These are phyloP conservation scores for Poeciliopsis turrubarensis DNA, from an alignment of 2,113 vertebrate genomes.

Conservation along the genomic window DNA sequence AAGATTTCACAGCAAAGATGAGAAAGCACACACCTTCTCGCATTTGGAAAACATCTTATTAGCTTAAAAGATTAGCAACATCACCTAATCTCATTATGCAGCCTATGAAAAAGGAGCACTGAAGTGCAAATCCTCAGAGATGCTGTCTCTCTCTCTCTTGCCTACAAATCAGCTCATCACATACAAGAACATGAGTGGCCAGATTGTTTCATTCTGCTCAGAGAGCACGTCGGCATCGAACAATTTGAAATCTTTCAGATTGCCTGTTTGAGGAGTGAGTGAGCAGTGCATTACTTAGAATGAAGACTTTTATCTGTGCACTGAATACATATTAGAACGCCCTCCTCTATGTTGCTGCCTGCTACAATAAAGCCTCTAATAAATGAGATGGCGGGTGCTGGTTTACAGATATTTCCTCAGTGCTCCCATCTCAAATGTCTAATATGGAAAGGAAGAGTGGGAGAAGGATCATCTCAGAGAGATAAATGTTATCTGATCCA, in stretches of 20 bases:
- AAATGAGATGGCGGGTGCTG: slow-evolving; percentile 66
- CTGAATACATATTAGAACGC: slow-evolving; percentile 66
- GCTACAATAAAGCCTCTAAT: slow-evolving; percentile 72
- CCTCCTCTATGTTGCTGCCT: slow-evolving; percentile 52
- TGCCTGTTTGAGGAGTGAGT: slow-evolving; percentile 53
- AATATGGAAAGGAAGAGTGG: slow-evolving; percentile 68
- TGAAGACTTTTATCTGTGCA: slow-evolving; percentile 65
- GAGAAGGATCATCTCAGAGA: slow-evolving; percentile 63
- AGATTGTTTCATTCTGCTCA: slow-evolving; percentile 66
- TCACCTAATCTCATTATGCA: slow-evolving; percentile 55
- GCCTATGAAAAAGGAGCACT: slow-evolving; percentile 49
- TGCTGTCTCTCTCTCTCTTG: slow-evolving; percentile 26
- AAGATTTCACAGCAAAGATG: slow-evolving; percentile 7
- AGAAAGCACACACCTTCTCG: slow-evolving; percentile 35
- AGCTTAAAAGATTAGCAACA: slow-evolving; percentile 60
- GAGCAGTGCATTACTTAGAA: slow-evolving; percentile 65
- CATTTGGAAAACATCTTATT: slow-evolving; percentile 53
- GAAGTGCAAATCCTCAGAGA: slow-evolving; percentile 54
- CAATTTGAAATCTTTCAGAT: slow-evolving; percentile 68
- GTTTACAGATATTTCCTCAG: slow-evolving; percentile 71
- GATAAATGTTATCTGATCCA: slow-evolving; percentile 72
- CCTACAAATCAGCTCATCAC: slow-evolving; percentile 63
- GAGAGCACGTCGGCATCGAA: slow-evolving; percentile 58
- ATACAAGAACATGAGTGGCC: slow-evolving; percentile 60
- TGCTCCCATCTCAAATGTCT: slow-evolving; percentile 67